phyloP scores from a whole-genome alignment of 2,113 vertebrate genomes.

The Pleuronectes platessa region DNA sequence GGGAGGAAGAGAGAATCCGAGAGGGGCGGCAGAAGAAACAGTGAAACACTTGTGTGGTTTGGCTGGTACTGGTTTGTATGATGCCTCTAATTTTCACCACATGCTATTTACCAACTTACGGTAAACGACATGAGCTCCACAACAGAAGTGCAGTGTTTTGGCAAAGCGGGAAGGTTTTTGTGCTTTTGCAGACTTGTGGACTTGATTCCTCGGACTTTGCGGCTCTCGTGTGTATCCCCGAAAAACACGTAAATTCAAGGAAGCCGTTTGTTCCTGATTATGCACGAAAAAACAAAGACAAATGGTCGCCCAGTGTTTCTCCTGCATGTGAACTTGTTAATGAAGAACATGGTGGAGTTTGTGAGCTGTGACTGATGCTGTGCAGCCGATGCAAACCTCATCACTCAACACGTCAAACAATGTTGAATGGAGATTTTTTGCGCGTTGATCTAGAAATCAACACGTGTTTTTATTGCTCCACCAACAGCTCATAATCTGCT shows the following conservation, averaged over 20 bases:
- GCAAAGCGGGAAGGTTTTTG: background rate
- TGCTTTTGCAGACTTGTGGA: background rate
- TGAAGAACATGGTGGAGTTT: background rate
- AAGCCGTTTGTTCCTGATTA: slow-evolving; percentile 23
- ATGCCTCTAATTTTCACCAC: slow-evolving; percentile 58
- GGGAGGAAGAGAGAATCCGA: slow-evolving; percentile 9
- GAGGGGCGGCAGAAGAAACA: slow-evolving; percentile 22
- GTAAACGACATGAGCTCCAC: slow-evolving; percentile 21
- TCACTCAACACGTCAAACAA: background rate
- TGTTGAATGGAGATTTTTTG: background rate
- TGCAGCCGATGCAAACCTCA: background rate
- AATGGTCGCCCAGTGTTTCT: slow-evolving; percentile 5
- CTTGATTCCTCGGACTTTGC: too few relatives aligned
- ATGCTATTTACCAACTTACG: slow-evolving; percentile 49
- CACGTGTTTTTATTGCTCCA: background rate
- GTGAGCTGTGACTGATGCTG: background rate
- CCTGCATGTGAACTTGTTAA: background rate
- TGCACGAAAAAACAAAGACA: slow-evolving; percentile 1
- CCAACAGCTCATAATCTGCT: background rate
- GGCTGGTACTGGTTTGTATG: slow-evolving; percentile 36
- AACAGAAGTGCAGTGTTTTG: slow-evolving; percentile 30
- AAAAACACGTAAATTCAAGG: background rate
- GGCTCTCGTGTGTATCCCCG: background rate
- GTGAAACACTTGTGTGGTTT: slow-evolving; percentile 53
- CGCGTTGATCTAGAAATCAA: background rate